These are phyloP conservation scores for Lysandra bellargus DNA, from an alignment of 2,888 invertebrate species.

Conservation along the genomic window DNA sequence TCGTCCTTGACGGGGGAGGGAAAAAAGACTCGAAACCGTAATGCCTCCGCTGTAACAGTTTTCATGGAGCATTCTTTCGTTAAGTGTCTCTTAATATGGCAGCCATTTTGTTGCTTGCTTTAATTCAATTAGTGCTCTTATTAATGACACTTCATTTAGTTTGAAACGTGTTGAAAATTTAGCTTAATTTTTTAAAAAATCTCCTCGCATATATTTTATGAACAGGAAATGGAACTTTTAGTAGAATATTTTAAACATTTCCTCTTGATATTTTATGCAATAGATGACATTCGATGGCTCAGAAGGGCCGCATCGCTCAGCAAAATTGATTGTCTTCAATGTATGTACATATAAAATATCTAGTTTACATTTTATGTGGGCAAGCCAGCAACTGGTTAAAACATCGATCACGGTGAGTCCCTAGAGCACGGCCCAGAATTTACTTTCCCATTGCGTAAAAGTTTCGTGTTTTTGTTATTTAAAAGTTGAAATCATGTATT, in stretches of 20 bases:
- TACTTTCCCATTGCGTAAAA: background rate
- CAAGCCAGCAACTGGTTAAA: background rate
- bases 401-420: background rate
- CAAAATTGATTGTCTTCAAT: slow-evolving; percentile 2
- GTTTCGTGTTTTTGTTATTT: background rate
- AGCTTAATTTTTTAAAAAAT: background rate
- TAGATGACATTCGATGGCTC: background rate
- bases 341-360: slow-evolving; percentile 18
- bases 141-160: background rate
- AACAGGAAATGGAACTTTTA: background rate
- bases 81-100: background rate
- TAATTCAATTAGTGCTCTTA: background rate
- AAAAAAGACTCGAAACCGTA: background rate
- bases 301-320: background rate
- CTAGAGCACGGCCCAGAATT: background rate
- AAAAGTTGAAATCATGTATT: background rate
- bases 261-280: background rate
- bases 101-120: background rate
- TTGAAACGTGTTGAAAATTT: background rate
- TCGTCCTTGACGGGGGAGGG: background rate
- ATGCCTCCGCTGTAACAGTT: background rate
- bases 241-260: background rate
- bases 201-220: background rate
- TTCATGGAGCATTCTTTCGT: background rate
- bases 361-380: slow-evolving; percentile 11